Evolutionary conservation across 2,888 invertebrate species (phyloP), one percentile per base, ranked within the genome.

Genomic region (Timandra comae): DNA sequence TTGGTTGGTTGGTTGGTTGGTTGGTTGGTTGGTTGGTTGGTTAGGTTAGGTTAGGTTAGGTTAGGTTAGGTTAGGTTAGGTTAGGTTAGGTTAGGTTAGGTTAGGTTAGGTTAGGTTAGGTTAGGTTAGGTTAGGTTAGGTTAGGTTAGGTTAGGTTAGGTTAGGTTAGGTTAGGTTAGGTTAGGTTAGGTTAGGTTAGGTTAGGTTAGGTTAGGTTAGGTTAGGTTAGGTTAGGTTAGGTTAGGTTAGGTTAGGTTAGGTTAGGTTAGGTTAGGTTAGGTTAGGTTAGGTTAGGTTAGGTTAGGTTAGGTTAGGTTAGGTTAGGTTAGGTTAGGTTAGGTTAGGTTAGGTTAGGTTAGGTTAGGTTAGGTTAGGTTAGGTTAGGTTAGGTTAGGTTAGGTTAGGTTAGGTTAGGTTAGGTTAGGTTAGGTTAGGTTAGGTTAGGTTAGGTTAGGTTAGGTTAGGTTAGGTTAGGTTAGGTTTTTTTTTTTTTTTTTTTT

Each of bases 1-100:
- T 35, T 38, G 19, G 19, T 19, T 19, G 19, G 19, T 36, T 31
- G 40, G 40, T 40, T 42, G 33, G 36, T 38, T 30, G 33, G 33
- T 41, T 41, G 38, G 46, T 42, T n/a, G n/a, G n/a, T n/a, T n/a
- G n/a, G n/a, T n/a, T n/a, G n/a, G 41, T 46, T 41, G 46, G 46
- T 46, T 46, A 43, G 46, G 46, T 46, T 46, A 43, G 46, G 46
- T 46, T 46, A 43, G 46, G 46, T 46, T 46, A 43, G 46, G 46
- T 46, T 46, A 43, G 43, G 46, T 46, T 46, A 43, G 46, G 46
- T 46, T 46, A 43, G 46, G 46, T 46, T 46, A 43, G 41, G 42
- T 38, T 46, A 38, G 46, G 46, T 46, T 46, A 43, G 46, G 41
- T 43, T 43, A 41, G 41, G 42, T 42, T 40, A 38, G 41, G 41